phyloP scores from a whole-genome alignment of 2,797 vertebrate genomes.

The Anomalospiza imberbis region DNA sequence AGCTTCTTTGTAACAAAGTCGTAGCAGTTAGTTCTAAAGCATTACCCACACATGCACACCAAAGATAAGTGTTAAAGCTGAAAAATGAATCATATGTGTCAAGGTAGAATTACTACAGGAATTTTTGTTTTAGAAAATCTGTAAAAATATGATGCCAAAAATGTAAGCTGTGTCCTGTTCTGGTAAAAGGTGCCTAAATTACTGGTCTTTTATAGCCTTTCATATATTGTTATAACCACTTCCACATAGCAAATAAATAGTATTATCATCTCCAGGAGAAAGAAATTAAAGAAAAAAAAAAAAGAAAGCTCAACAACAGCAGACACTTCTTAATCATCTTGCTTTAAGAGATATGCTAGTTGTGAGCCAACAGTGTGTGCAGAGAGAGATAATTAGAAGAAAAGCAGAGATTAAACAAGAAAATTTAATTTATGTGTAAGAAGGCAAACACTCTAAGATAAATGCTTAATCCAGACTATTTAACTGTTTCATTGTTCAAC shows the following conservation, averaged over 20 bases:
- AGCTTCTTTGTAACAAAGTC: background rate
- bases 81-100: background rate
- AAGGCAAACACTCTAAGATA: constrained; percentile 10
- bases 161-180: background rate
- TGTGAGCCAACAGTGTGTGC: constrained; percentile 51
- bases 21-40: background rate
- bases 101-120: background rate
- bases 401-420: constrained; percentile 60
- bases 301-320: background rate
- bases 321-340: constrained; percentile 53
- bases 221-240: background rate
- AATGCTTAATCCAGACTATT: constrained; percentile 21
- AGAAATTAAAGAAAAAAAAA: background rate
- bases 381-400: constrained; percentile 62
- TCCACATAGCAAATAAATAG: background rate
- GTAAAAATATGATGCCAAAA: background rate
- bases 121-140: background rate
- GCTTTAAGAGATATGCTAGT: constrained; percentile 40
- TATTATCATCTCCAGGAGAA: background rate
- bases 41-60: background rate
- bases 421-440: constrained; percentile 61
- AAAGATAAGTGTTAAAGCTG: background rate
- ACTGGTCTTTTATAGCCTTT: background rate
- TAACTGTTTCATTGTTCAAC: constrained; percentile 20
- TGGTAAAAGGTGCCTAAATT: background rate